A percentile compares a stretch with the other conserved stretches of the same genome.
Evolutionary conservation across 2,113 vertebrate genomes (phyloP).

Genomic region (Corydoras sp.): DNA sequence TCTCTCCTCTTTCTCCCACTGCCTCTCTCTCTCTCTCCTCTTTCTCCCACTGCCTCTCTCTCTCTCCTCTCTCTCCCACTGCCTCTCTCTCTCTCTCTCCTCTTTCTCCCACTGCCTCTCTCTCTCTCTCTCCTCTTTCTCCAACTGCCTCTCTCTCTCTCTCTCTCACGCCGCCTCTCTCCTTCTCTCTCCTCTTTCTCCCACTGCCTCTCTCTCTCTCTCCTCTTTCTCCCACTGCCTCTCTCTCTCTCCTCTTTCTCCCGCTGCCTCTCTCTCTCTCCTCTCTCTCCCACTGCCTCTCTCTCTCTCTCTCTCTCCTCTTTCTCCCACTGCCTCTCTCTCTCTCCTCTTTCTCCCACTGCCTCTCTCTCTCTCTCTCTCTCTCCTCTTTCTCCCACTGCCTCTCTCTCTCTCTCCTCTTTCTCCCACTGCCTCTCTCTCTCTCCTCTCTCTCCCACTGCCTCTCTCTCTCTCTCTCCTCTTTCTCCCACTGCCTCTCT

Average conservation of each 20-base stretch:
- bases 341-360: neutral
- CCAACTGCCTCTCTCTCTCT: neutral
- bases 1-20: neutral
- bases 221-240: conserved; percentile 30
- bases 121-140: neutral
- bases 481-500: neutral
- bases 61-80: too few relatives aligned
- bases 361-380: neutral
- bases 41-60: conserved; percentile 39
- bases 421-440: neutral
- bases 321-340: too few relatives aligned
- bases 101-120: neutral
- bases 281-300: neutral
- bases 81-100: neutral
- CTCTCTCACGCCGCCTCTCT: too few relatives aligned
- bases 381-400: too few relatives aligned
- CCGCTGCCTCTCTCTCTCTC: too few relatives aligned
- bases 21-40: neutral
- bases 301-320: neutral
- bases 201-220: neutral
- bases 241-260: too few relatives aligned
- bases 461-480: too few relatives aligned
- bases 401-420: too few relatives aligned
- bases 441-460: neutral
- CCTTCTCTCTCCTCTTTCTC: neutral